Conservation (phyloP, 2,797 vertebrate genomes). For the Notamacropus eugenii region DNA sequence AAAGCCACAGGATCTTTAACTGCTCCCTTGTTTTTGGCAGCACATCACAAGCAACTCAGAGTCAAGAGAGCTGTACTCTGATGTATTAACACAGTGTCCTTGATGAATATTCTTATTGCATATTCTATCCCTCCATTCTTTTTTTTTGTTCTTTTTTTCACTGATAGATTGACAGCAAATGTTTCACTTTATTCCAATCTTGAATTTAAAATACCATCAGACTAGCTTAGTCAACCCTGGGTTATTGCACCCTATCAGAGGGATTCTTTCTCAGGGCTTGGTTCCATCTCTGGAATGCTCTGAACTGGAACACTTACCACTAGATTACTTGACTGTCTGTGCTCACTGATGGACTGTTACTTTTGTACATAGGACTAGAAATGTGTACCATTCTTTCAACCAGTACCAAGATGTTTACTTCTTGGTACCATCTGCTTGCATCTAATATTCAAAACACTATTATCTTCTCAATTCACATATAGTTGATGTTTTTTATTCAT, state of each 20-base stretch:
- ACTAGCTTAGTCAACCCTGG: neutral
- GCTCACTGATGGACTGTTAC: neutral
- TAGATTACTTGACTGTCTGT: neutral
- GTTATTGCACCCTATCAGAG: neutral
- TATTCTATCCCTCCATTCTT: neutral
- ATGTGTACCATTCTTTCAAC: too few relatives aligned
- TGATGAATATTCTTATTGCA: neutral
- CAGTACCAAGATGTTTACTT: too few relatives aligned
- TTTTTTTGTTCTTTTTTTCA: neutral
- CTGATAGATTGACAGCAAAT: neutral
- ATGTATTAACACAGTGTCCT: neutral
- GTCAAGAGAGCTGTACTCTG: neutral
- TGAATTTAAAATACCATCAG: neutral
- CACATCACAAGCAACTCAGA: neutral
- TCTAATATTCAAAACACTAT: neutral
- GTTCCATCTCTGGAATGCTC: neutral
- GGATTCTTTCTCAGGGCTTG: neutral
- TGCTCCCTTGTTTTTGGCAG: neutral
- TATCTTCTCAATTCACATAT: neutral
- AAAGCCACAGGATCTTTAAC: neutral
- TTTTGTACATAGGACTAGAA: neutral
- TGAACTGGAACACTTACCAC: neutral
- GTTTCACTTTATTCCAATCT: neutral
- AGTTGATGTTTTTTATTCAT: neutral
- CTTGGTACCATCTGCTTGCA: too few relatives aligned